These are phyloP conservation scores for Heliconius ethilla DNA, from an alignment of 2,888 invertebrate species.

Conservation along the genomic window DNA sequence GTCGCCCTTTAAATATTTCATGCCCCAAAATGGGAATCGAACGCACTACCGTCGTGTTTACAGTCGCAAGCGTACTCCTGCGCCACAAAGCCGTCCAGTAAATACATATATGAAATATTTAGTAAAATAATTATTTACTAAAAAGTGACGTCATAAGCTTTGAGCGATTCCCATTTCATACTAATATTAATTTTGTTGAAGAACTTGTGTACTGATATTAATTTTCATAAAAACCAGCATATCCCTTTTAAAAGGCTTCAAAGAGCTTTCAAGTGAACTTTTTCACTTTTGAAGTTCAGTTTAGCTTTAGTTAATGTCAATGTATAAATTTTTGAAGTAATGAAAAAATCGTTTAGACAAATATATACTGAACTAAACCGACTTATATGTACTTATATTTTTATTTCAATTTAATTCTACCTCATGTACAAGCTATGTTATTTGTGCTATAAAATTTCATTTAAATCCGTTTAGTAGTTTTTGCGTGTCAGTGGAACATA, in stretches of 20 bases:
- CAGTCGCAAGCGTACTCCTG: too few relatives aligned
- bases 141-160: not conserved
- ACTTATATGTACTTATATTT: not conserved
- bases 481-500: too few relatives aligned
- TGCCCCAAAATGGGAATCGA: not conserved
- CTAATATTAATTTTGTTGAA: not conserved
- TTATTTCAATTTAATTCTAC: too few relatives aligned
- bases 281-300: not conserved
- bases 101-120: too few relatives aligned
- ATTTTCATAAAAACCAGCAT: not conserved
- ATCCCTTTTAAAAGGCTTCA: not conserved
- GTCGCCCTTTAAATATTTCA: too few relatives aligned
- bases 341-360: not conserved
- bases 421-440: too few relatives aligned
- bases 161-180: not conserved
- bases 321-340: not conserved
- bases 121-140: not conserved
- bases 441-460: too few relatives aligned
- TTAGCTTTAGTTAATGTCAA: slow-evolving; percentile 5
- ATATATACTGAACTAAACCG: too few relatives aligned
- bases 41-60: not conserved
- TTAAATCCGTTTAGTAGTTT: too few relatives aligned
- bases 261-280: slow-evolving; percentile 1
- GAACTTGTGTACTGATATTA: slow-evolving; percentile 10
- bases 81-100: too few relatives aligned